phyloP scores from a whole-genome alignment of 2,113 vertebrate species.

The Pholis gunnellus region DNA sequence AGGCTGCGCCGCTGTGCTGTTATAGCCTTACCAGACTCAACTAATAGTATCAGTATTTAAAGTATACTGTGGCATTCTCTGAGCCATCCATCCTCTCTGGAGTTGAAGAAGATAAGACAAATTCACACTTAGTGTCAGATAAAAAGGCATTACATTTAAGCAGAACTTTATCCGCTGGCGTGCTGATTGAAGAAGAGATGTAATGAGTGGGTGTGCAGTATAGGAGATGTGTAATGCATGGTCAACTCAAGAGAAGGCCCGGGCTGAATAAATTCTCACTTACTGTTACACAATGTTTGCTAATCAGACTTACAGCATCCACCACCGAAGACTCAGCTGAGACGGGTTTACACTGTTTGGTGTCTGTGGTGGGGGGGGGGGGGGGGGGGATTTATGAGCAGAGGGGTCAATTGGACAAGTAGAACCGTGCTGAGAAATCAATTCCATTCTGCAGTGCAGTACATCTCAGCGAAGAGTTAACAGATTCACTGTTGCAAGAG shows the following conservation, averaged over 20 bases:
- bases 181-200: constrained; percentile 33
- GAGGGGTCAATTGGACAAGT: constrained; percentile 35
- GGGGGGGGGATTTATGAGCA: constrained; percentile 55
- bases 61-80: background rate
- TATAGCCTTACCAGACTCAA: background rate
- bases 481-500: constrained; percentile 70
- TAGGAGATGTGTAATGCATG: constrained; percentile 52
- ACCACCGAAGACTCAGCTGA: constrained; percentile 20
- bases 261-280: constrained; percentile 41
- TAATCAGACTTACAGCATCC: constrained; percentile 22
- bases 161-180: constrained; percentile 6
- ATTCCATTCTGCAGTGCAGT: constrained; percentile 67
- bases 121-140: background rate
- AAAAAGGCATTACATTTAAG: constrained; percentile 16
- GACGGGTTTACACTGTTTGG: background rate
- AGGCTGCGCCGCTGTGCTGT: background rate
- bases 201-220: constrained; percentile 59
- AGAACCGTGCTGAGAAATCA: constrained; percentile 44
- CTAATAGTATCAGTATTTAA: background rate
- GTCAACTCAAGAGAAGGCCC: constrained; percentile 39
- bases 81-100: background rate
- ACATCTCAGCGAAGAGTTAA: constrained; percentile 71
- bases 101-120: background rate
- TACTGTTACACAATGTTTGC: constrained; percentile 11
- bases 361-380: constrained; percentile 8